phyloP scores from a whole-genome alignment of 2,113 vertebrate genomes.

The Cyphomyrus discorhynchus region DNA sequence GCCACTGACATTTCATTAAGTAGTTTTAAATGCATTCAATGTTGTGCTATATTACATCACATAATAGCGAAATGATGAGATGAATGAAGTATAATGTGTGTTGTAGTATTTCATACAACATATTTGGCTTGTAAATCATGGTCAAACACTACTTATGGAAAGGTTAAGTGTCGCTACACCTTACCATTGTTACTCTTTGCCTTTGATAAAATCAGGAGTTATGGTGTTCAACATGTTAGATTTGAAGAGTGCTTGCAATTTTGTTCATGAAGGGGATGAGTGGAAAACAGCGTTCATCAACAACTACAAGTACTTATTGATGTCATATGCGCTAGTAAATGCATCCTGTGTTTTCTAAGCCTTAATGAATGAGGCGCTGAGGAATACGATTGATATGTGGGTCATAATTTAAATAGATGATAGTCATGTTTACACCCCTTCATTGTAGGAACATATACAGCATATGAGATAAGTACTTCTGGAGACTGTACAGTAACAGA shows the following conservation, averaged over 20 bases:
- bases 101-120: neutral
- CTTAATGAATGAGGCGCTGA: neutral
- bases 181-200: neutral
- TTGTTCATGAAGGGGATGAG: neutral
- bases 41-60: neutral
- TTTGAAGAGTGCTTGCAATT: neutral
- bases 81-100: neutral
- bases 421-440: neutral
- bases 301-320: neutral
- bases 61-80: neutral
- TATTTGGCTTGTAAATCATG: neutral
- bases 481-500: neutral
- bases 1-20: neutral
- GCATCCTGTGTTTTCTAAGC: neutral
- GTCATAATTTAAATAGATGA: neutral
- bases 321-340: neutral
- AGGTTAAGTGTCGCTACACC: neutral
- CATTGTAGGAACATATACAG: neutral
- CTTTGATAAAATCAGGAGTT: neutral
- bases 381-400: neutral
- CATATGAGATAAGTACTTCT: neutral
- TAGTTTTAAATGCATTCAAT: neutral
- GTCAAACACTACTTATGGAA: neutral
- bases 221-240: neutral
- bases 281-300: neutral